Percentiles rank a stretch among this genome's conserved stretches.
Conservation (phyloP, 2,797 vertebrate species). For the Lacerta viridis region DNA sequence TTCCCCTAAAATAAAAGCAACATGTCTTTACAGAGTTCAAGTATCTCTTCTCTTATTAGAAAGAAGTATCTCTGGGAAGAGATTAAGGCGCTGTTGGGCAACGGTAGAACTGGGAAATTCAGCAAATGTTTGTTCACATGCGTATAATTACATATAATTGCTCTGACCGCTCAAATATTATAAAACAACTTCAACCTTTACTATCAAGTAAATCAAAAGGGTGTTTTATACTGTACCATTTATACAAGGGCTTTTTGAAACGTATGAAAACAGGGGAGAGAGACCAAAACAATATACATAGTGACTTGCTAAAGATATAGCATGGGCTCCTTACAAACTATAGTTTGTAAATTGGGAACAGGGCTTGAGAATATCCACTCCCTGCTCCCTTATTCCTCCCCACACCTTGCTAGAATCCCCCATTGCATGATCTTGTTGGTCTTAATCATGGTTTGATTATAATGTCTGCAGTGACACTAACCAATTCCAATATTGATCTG, state of each 20-base stretch:
- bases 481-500: neutral
- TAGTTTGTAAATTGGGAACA: too few relatives aligned
- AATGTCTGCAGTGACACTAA: neutral
- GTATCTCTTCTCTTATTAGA: slow-evolving; percentile 11
- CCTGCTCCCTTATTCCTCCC: too few relatives aligned
- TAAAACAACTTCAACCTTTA: neutral
- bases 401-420: too few relatives aligned
- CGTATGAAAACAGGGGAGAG: neutral
- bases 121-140: slow-evolving; percentile 72
- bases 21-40: neutral
- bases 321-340: neutral
- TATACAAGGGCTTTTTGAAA: slow-evolving; percentile 25
- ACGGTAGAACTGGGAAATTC: slow-evolving; percentile 32
- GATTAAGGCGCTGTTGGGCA: slow-evolving; percentile 61
- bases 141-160: slow-evolving; percentile 61
- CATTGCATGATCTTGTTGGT: neutral
- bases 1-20: neutral
- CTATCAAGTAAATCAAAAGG: neutral
- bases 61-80: slow-evolving; percentile 42
- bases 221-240: neutral
- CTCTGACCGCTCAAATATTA: slow-evolving; percentile 65
- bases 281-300: slow-evolving; percentile 24
- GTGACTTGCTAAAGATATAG: neutral
- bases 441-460: neutral
- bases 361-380: too few relatives aligned